Evolutionary conservation across 2,888 invertebrate species (phyloP), one percentile per base, ranked within the genome.

Genomic region (Drosophila lutescens): DNA sequence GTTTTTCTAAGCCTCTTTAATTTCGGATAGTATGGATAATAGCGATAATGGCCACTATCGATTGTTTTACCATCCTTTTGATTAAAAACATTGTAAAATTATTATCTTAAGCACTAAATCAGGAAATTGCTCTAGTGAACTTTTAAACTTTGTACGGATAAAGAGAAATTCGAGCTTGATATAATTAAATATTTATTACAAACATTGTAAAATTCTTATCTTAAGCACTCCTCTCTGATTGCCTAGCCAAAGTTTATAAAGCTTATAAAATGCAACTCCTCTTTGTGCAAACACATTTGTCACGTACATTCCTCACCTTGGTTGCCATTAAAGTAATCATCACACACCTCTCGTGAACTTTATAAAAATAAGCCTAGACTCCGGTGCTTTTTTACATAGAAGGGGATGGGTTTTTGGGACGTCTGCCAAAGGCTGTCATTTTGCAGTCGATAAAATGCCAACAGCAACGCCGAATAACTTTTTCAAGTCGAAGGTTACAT

Each of bases 401-500:
- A 13, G 44, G n/a, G n/a, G 32, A 17, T 17, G 41, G 41, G 41
- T 5, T 23, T 30, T 13, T 40, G 68, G 40, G n/a, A 53, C 17
- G 44, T 30, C 44, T 69, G 66, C 66, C 66, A 66, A 49, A 38
- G 20, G 60, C 62, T 79, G 65, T 69, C 80, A 86, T 67, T 86
- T 84, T 69, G 71, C 85, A 84, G 76, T 69, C 79, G 76, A 80
- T 80, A 80, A 86, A 78, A 72, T 55, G 65, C 76, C 76, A 80
- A 60, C 63, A 56, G 58, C 73, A 56, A 50, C 54, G 54, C 50
- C 62, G 23, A 65, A 53, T 47, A 54, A 57, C 53, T 70, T 73
- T 60, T 74, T 70, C 87, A 88, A 86, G 85, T 89, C 87, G 89
- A 86, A 86, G 86, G 86, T 89, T 88, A 76, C 57, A 88, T 86